Base-by-base conservation (phyloP, 2,113 vertebrate genomes). In the Jaculus jaculus region DNA sequence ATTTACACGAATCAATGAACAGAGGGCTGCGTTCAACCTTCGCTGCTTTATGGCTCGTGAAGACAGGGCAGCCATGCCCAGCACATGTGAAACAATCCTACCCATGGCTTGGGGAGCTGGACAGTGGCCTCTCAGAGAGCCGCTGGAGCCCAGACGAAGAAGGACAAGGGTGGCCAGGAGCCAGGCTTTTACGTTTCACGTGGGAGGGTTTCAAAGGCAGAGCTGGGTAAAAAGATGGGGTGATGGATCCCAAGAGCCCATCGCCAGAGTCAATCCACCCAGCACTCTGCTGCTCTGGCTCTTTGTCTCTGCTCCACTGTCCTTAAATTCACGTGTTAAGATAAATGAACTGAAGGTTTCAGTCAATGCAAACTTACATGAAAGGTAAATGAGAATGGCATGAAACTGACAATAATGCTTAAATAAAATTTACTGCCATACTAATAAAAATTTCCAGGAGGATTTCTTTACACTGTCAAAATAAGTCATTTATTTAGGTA, bases 1-100 rank as follows among this genome's bases (percentile, higher is more conserved):
- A 95, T 95, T 96, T 97, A 90, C 20, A 65, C 21, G 20, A 94
- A 96, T 96, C 95, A 92, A 96, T 96, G 95, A 80, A 32, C 87
- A 86, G 71, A 84, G 75, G 88, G 84, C 84, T 30, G 7, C 2
- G 1, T 3, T 66, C 84, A 54, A 10, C 87, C 72, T 34, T 66
- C 28, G 39, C 34, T 4, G 32, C 83, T 87, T 73, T 60, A 54
- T 3, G 51, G 42, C 39, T 78, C 58, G 37, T 72, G 3, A 75
- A 91, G 78, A 39, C 72, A 7, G 71, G 0, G 23, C 37, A n/a
- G 8, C 16, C 4, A 0, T 0, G 15, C 12, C 74, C 20, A 16
- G 10, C 1, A 3, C 0, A 1, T 8, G 0, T 9, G 26, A 81
- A 51, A 37, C 63, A 0, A 2, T 9, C 17, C 17, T 7, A 1